Base-by-base conservation (phyloP, 2,113 vertebrate genomes). In the Pterophyllum scalare region DNA sequence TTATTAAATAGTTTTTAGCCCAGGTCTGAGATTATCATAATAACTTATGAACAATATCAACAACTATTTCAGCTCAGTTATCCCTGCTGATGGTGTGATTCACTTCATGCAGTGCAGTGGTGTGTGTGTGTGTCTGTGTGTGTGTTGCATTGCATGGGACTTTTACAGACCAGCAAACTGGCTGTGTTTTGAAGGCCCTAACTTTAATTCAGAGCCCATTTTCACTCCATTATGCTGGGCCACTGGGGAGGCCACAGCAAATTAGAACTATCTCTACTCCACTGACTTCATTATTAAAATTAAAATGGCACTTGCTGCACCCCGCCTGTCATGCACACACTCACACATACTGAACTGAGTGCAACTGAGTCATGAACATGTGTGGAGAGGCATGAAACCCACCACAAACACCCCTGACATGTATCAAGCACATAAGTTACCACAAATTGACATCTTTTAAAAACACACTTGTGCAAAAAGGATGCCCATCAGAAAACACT, bases 221-320 rank as follows among this genome's bases (percentile, higher is more conserved):
- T 94, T 92, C 89, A 94, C 88, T 91, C 93, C 92, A 95, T 95
- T 95, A 94, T 91, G 86, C 83, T 22, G 22, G 86, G 88, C 89
- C 94, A 87, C 93, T 88, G 82, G 92, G 93, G 92, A 95, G 79
- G 80, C 90, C 59, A 78, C 84, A 90, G 89, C 94, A 93, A 94
- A 95, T 95, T 94, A 95, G 89, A 93, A 93, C 89, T 82, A 92
- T 94, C 91, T 93, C 93, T 94, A 94, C 93, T 93, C 88, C 93
- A 95, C 86, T 93, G 91, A 94, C 89, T 95, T 94, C 91, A 91
- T 94, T 91, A 94, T 95, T 94, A 93, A 94, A 92, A 93, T 93
- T 91, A 92, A 93, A 92, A 93, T 89, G 83, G 89, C 84, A 90
- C 85, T 89, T 56, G 77, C 70, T 89, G 83, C 89, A 91, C 89